Base-by-base conservation (phyloP, 35 echinoderm and acorn worm genomes). In the Anneissia japonica region DNA sequence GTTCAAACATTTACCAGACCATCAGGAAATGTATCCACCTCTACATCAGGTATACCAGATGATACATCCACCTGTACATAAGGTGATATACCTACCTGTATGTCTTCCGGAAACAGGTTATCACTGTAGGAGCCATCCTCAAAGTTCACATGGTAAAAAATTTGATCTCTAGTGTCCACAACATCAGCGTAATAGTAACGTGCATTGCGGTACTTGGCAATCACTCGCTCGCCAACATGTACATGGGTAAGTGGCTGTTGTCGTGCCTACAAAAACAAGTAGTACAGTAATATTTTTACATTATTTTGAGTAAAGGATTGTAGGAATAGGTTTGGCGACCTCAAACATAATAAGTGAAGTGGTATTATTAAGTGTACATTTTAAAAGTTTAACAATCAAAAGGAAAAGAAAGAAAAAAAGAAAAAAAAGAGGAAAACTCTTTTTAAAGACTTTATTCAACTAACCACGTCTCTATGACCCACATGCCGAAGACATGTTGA, bases 191-290 rank as follows among this genome's bases (percentile, higher is more conserved):
- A 80, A 75, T 97, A 97, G 87, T 90, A 97, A 39, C 95, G 88
- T 23, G 82, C 85, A 79, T 93, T 93, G 77, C 93, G 93, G 64
- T 97, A 89, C 74, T 97, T 97, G 43, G 95, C 95, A 34, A 97
- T 91, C 3, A 97, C 91, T 37, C 81, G 34, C 35, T 91, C 85
- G 23, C 91, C 88, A 16, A 82, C 39, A 14, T 56, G 45, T 31
- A 97, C 37, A 46, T 89, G 55, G 32, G 46, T 78, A 36, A 94
- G 79, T 32, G 83, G 84, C 11, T 45, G n/a, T 0, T 87, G 80
- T 64, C 84, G 30, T 11, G 78, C 19, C 51, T 64, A 16, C 2
- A 64, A 19, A 64, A 64, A 64, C 7, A 64, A 2, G n/a, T n/a
- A n/a, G n/a, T n/a, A n/a, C n/a, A n/a, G n/a, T n/a, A n/a, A n/a